Evolutionary conservation across 92 coral and sea anemone genomes (phyloP).

Genomic region (Palythoa grandiflora): DNA sequence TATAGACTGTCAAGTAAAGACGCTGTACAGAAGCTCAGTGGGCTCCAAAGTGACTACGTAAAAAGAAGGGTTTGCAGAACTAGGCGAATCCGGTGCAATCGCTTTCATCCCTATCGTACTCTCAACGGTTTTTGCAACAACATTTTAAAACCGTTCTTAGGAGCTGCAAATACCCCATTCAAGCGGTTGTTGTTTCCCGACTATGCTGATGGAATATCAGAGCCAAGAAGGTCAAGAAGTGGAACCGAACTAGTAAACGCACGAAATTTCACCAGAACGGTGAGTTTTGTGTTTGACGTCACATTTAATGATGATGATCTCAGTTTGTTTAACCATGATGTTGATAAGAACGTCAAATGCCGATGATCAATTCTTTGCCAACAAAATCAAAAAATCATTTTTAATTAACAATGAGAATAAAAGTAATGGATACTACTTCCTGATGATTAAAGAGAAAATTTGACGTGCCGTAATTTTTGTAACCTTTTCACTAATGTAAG

Average conservation of each 20-base stretch:
- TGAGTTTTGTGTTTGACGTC: neutral
- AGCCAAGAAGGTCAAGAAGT: neutral
- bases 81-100: neutral
- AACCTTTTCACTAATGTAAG: too few species aligned
- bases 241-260: neutral
- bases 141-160: constrained; percentile 5
- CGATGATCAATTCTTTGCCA: too few species aligned
- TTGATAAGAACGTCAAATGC: too few species aligned
- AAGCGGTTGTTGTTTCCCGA: neutral
- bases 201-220: constrained; percentile 23
- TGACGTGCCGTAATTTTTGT: too few species aligned
- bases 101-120: constrained; percentile 17
- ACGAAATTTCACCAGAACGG: neutral
- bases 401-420: too few species aligned
- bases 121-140: constrained; percentile 55
- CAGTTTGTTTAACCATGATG: too few species aligned
- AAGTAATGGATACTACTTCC: too few species aligned
- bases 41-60: neutral
- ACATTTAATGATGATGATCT: too few species aligned
- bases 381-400: too few species aligned
- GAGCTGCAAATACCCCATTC: constrained; percentile 43
- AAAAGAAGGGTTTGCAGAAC: constrained; percentile 3
- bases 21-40: neutral
- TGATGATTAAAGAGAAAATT: too few species aligned
- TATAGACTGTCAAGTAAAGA: constrained; percentile 9